Conservation (phyloP, 2,113 vertebrate genomes). For the Perognathus longimembris region DNA sequence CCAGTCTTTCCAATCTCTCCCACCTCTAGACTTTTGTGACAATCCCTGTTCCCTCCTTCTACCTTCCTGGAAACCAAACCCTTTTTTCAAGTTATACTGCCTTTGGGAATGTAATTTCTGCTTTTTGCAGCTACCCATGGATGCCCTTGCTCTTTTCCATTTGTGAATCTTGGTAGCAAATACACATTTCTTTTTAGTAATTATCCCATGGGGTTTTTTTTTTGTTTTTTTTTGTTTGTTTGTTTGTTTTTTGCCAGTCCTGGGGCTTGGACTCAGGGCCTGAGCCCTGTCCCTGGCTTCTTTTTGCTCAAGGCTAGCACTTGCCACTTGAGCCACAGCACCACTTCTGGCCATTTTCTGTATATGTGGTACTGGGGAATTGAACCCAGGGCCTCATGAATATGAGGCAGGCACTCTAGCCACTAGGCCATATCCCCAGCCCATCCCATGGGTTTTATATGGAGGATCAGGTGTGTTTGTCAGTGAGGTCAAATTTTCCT, state of each 20-base stretch:
- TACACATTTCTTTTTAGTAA: neutral
- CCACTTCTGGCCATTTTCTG: no score
- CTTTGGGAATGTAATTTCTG: neutral
- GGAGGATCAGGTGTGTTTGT: neutral
- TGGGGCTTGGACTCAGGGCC: no score
- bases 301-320: no score
- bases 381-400: no score
- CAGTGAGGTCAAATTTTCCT: neutral
- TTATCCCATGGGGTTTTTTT: no score
- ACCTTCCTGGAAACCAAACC: neutral
- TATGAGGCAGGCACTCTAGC: no score
- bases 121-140: neutral
- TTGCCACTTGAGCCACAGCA: no score
- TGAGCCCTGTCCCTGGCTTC: no score
- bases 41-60: neutral
- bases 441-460: neutral
- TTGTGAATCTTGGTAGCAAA: neutral
- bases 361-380: no score
- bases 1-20: neutral
- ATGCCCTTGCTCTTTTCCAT: neutral
- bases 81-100: neutral
- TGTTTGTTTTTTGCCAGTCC: no score
- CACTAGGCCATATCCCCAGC: no score
- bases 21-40: neutral
- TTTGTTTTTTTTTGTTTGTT: no score